Percentiles rank a stretch among this genome's conserved stretches.
phyloP scores from a whole-genome alignment of 2,888 invertebrate genomes.

The Spodoptera picta region DNA sequence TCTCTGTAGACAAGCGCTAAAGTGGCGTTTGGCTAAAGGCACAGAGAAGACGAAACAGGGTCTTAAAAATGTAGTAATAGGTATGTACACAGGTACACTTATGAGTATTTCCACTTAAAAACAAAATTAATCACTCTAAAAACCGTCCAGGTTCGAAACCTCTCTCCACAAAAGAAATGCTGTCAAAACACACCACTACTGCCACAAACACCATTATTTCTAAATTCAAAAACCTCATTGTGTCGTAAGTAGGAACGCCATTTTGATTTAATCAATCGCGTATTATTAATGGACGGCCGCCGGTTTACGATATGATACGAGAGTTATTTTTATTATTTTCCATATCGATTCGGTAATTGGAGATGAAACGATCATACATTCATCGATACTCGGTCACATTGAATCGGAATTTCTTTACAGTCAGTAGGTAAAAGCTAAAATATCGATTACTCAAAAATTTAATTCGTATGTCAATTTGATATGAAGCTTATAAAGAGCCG shows the following conservation, averaged over 20 bases:
- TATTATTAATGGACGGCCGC: conserved; percentile 71
- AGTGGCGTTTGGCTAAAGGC: too few species aligned
- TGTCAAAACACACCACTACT: conserved; percentile 69
- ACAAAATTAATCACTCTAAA: conserved; percentile 69
- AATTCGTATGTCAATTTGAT: conserved; percentile 59
- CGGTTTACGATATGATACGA: conserved; percentile 56
- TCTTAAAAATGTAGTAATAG: conserved; percentile 7
- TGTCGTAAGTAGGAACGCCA: conserved; percentile 65
- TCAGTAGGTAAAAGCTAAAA: conserved; percentile 51
- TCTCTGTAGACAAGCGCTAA: too few species aligned
- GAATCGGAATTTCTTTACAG: conserved; percentile 40
- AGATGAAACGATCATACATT: conserved; percentile 58
- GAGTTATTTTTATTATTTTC: conserved; percentile 60
- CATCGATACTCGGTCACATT: conserved; percentile 46
- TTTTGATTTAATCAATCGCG: conserved; percentile 75
- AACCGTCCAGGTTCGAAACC: conserved; percentile 56
- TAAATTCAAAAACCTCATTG: conserved; percentile 70
- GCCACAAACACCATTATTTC: conserved; percentile 62
- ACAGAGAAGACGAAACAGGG: neutral
- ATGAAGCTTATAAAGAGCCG: conserved; percentile 47
- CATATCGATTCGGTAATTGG: conserved; percentile 63
- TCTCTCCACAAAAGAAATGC: conserved; percentile 64
- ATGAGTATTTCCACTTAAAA: conserved; percentile 44
- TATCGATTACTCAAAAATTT: conserved; percentile 61
- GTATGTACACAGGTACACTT: too few species aligned